Conservation (phyloP, 2,113 vertebrate species). For the Elachura formosa region DNA sequence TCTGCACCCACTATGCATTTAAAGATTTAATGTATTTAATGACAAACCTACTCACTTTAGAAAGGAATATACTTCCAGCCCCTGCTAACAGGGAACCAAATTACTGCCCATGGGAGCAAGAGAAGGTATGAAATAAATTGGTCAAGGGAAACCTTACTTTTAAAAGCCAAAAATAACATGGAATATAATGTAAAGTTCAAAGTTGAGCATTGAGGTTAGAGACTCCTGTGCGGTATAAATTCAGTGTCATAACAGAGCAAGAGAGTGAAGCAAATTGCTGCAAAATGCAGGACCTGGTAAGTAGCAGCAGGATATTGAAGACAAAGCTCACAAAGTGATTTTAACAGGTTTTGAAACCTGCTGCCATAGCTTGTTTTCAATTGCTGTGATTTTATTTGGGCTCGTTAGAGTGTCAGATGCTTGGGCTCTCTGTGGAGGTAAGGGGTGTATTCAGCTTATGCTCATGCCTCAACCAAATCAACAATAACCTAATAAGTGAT, state of each 20-base stretch:
- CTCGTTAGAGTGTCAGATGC: not conserved
- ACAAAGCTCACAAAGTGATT: not conserved
- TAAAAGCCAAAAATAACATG: not conserved
- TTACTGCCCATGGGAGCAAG: not conserved
- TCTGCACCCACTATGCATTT: not conserved
- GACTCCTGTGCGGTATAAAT: not conserved
- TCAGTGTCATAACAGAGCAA: not conserved
- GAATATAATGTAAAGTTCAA: not conserved
- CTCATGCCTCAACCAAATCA: not conserved
- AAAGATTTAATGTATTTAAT: not conserved
- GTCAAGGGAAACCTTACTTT: not conserved
- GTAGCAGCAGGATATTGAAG: conserved; percentile 8
- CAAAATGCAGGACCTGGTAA: not conserved
- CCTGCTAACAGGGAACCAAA: not conserved
- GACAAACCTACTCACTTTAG: not conserved
- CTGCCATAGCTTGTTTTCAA: conserved; percentile 4
- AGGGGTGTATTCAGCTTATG: not conserved
- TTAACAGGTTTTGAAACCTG: conserved; percentile 29
- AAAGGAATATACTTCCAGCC: not conserved
- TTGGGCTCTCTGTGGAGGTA: not conserved
- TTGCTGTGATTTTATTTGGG: conserved; percentile 18
- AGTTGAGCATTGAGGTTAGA: not conserved
- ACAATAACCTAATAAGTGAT: not conserved
- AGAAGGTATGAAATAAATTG: not conserved
- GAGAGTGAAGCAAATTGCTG: conserved; percentile 11